These are phyloP conservation scores for Physocephala rufipes DNA, from an alignment of 2,888 invertebrate species.

Conservation along the genomic window DNA sequence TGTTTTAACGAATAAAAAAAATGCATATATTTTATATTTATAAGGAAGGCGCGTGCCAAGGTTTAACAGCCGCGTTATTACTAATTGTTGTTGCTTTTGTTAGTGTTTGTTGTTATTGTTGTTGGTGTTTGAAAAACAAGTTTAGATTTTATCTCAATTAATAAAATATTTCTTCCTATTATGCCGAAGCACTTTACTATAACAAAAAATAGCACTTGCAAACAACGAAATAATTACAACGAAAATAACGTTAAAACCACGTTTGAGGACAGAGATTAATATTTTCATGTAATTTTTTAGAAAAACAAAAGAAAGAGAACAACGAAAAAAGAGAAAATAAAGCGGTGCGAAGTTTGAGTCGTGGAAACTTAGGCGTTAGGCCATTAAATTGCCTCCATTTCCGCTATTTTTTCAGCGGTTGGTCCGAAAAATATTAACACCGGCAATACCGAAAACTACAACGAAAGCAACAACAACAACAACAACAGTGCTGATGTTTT, in stretches of 20 bases:
- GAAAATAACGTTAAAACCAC: background rate
- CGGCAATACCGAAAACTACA: background rate
- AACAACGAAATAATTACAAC: background rate
- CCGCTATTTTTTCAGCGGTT: slow-evolving; percentile 18
- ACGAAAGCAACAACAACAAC: slow-evolving; percentile 8
- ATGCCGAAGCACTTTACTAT: too few relatives aligned
- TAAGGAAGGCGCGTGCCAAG: too few relatives aligned
- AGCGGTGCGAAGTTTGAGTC: too few relatives aligned
- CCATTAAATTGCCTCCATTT: slow-evolving; percentile 37
- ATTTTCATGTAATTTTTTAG: too few relatives aligned
- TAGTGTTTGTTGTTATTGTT: background rate
- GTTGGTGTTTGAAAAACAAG: background rate
- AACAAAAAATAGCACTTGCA: too few relatives aligned
- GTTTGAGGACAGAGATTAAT: background rate
- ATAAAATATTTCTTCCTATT: too few relatives aligned
- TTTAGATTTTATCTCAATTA: too few relatives aligned
- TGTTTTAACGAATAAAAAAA: too few relatives aligned
- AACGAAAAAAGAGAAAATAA: background rate
- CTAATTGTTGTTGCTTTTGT: background rate
- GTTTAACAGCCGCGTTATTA: background rate
- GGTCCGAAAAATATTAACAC: background rate
- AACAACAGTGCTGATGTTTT: background rate
- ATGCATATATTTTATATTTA: too few relatives aligned
- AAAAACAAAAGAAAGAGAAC: background rate
- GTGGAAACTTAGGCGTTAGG: background rate